Evolutionary conservation across 2,113 vertebrate genomes (phyloP).

Genomic region (Actenoides hombroni): DNA sequence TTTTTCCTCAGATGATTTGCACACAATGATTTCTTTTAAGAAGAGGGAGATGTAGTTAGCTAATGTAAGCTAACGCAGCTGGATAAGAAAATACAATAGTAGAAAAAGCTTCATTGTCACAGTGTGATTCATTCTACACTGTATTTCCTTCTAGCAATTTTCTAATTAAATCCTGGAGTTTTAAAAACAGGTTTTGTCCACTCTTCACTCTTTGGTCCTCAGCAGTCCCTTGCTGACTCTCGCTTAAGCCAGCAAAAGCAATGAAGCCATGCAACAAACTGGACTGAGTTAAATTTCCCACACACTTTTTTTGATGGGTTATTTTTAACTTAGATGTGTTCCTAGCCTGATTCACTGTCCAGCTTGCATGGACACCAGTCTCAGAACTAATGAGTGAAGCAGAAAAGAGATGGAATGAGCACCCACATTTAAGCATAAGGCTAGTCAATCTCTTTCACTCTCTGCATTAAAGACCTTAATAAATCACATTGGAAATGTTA

Average conservation of each 20-base stretch:
- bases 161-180: not conserved
- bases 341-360: not conserved
- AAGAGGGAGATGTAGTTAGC: not conserved
- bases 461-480: not conserved
- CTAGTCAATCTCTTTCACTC: not conserved
- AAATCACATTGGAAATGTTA: not conserved
- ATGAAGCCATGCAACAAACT: not conserved
- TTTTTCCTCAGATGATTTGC: not conserved
- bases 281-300: not conserved
- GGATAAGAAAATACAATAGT: not conserved
- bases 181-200: not conserved
- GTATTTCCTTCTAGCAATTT: not conserved
- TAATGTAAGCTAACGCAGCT: not conserved
- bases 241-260: not conserved
- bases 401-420: not conserved
- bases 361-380: not conserved
- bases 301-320: not conserved
- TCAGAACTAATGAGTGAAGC: not conserved
- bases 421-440: not conserved
- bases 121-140: not conserved
- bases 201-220: not conserved
- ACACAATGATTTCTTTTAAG: not conserved
- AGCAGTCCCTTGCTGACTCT: not conserved
- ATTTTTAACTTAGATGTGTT: not conserved
- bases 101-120: not conserved